Conservation (phyloP, 2,888 invertebrate genomes). For the Sinelater perroti region DNA sequence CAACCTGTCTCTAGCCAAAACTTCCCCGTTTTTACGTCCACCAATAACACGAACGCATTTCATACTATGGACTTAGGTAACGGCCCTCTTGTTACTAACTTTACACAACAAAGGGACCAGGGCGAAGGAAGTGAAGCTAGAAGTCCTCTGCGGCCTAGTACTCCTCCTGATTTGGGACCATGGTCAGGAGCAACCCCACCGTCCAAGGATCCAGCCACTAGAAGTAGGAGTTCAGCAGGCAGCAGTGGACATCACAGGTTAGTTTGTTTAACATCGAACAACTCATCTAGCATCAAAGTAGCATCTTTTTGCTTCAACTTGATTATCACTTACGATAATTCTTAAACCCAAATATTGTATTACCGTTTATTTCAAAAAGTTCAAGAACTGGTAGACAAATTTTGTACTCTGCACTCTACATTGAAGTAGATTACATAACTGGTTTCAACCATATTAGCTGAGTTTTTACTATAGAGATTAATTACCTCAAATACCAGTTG, state of each 20-base stretch:
- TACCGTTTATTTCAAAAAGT: no score
- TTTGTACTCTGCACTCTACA: no score
- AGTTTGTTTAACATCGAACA: background rate
- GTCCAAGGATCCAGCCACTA: conserved; percentile 44
- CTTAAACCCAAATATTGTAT: no score
- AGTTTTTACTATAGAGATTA: no score
- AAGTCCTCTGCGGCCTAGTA: conserved; percentile 11
- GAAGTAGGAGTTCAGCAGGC: conserved; percentile 3
- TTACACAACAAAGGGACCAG: background rate
- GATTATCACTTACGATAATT: no score
- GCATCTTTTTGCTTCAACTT: background rate
- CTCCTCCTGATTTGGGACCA: conserved; percentile 32
- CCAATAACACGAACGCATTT: conserved; percentile 7
- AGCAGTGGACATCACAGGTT: conserved; percentile 10
- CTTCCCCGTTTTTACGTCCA: no score
- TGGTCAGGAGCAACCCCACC: conserved; percentile 56
- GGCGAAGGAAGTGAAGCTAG: background rate
- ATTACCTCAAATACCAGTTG: no score
- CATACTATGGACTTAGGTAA: conserved; percentile 6
- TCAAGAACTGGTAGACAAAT: no score
- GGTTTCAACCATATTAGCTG: no score
- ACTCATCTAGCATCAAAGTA: background rate
- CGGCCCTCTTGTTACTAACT: conserved; percentile 9
- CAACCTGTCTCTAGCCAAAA: conserved; percentile 57
- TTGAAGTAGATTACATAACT: no score